These are phyloP conservation scores for Stigmatopora argus DNA, from an alignment of 2,113 vertebrate genomes.

Conservation along the genomic window DNA sequence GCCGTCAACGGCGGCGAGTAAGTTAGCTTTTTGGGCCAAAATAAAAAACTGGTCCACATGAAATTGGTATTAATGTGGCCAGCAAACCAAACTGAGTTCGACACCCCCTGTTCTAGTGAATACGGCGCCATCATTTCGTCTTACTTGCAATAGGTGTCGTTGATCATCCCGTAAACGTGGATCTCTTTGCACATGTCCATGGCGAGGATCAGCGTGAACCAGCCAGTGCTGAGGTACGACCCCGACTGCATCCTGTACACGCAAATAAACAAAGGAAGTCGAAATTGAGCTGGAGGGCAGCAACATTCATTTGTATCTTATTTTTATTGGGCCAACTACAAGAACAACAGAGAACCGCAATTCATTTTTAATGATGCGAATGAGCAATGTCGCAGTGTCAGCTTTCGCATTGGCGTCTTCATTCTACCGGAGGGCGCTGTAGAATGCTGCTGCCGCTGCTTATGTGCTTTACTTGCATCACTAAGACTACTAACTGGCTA, in stretches of 20 bases:
- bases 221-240: conserved; percentile 96
- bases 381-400: conserved; percentile 30
- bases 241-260: conserved; percentile 89
- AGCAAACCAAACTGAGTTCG: no score
- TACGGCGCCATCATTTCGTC: conserved; percentile 1
- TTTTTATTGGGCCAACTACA: conserved; percentile 24
- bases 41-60: no score
- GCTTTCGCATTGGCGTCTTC: conserved; percentile 36
- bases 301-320: conserved; percentile 14
- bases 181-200: conserved; percentile 98
- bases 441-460: background rate
- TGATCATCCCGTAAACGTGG: conserved; percentile 97
- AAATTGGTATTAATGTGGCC: no score
- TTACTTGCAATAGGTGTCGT: conserved; percentile 99
- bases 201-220: conserved; percentile 97
- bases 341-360: conserved; percentile 30
- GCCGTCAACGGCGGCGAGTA: no score
- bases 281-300: conserved; percentile 14
- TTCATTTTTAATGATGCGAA: conserved; percentile 46
- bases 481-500: background rate
- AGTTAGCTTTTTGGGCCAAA: no score
- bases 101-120: no score
- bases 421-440: conserved; percentile 32
- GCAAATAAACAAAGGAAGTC: conserved; percentile 2
- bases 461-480: background rate